A percentile compares a stretch with the other conserved stretches of the same genome.
These are phyloP conservation scores for Scleropages formosus DNA, from an alignment of 2,797 vertebrate species.

Conservation along the genomic window DNA sequence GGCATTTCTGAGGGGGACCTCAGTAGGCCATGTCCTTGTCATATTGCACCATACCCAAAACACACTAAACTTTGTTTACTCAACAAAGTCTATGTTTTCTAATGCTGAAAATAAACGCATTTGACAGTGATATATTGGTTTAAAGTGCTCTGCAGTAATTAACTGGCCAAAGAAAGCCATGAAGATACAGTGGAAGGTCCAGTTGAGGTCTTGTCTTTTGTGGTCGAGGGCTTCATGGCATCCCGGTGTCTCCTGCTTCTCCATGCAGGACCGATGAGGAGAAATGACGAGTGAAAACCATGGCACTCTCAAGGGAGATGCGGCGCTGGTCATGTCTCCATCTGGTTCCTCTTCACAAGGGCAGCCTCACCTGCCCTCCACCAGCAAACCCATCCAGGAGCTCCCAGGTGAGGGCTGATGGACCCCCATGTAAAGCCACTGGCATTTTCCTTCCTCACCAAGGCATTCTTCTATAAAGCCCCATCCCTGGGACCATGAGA, in stretches of 20 bases:
- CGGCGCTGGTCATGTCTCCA: constrained; percentile 80
- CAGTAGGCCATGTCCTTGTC: no score
- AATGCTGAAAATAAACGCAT: no score
- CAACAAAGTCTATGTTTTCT: no score
- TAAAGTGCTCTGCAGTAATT: not conserved
- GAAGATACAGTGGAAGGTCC: not conserved
- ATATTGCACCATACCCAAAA: no score
- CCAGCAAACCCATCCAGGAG: constrained; percentile 82
- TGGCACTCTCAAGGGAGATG: constrained; percentile 81
- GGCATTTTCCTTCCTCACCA: not conserved
- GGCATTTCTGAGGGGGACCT: no score
- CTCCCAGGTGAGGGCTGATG: constrained; percentile 79
- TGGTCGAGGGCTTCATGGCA: not conserved
- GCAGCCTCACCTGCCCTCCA: constrained; percentile 83
- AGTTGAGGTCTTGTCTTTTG: not conserved
- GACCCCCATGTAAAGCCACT: no score
- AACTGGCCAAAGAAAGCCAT: not conserved
- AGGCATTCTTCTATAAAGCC: no score
- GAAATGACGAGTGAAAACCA: constrained; percentile 95
- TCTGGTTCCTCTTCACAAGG: constrained; percentile 80
- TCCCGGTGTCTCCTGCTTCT: no score
- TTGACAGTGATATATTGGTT: no score
- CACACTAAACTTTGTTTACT: no score
- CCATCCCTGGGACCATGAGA: no score
- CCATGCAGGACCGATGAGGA: constrained; percentile 67